Evolutionary conservation across 2,797 vertebrate species (phyloP), one percentile per base, ranked within the genome.

Genomic region (Characodon lateralis): DNA sequence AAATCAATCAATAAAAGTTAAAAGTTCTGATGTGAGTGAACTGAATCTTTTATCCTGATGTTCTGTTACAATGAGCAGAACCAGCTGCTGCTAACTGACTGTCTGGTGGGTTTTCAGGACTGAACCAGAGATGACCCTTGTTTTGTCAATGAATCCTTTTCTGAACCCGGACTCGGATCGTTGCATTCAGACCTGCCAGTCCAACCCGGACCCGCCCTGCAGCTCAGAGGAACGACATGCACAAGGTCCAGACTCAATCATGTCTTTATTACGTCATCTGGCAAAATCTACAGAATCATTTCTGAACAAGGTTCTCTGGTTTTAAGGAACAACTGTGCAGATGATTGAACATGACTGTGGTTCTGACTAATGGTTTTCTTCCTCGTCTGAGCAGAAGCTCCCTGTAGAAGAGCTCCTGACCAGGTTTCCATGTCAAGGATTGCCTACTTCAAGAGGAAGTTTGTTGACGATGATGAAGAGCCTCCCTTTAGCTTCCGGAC

Each of bases 381-480:
- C 41, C 22, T 68, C 70, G 53, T 58, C 18, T 78, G 16, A 41
- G 56, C 81, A 93, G 93, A 90, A 55, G 24, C 86, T 1, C 94
- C 96, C 93, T 97, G 95, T 89, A 96, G 97, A 93, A 96, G 96
- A 93, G 92, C 95, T 91, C 96, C 97, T 79, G 96, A 96, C 93
- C 97, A 97, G 88, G 91, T 96, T 92, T 95, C 97, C 53, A 93
- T 97, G 90, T 97, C 98, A 72, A 97, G 97, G 94, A 96, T 97
- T 71, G 94, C 97, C 73, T 98, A 97, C 94, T 98, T 98, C 94
- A 99, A 99, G 95, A 97, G 98, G 94, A 98, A 98, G 94, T 97
- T 97, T 93, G 95, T 98, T 80, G 97, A 98, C 88, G 97, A 98
- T 74, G 97, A 98, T 78, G 97, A 98, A 88, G 96, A 98, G 88